Base-by-base conservation (phyloP, 1,140 invertebrate species). In the Listronotus oregonensis region DNA sequence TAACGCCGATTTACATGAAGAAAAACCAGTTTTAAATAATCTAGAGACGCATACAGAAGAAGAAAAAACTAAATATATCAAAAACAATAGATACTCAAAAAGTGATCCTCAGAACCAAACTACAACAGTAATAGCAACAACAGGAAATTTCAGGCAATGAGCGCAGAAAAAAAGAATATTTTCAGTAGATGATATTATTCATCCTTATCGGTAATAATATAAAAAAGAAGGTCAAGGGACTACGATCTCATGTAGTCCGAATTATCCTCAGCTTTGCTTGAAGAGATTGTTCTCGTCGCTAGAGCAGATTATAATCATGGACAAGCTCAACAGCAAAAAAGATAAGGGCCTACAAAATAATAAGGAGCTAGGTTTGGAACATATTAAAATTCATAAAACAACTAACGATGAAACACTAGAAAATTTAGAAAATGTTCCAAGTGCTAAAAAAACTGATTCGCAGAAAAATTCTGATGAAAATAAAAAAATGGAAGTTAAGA, bases 141-240 rank as follows among this genome's bases (percentile, higher is more conserved):
- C 9, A 4, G n/a, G 49, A 52, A 15, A 34, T 27, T n/a, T n/a
- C 9, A 0, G 9, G 18, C 2, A 4, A 17, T 44, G 51, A 47
- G n/a, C 32, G 21, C 15, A 32, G 64, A 15, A 71, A 68, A n/a
- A n/a, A 51, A 37, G 73, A 34, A 73, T 74, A 12, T 74, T 74
- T 52, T 74, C 73, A 32, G 71, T 74, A n/a, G 73, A 74, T 44
- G 73, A 74, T 50, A 74, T 74, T n/a, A 74, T 74, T 3, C 61
- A 71, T 47, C 70, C n/a, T 68, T 40, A 72, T 69, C 21, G 71
- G 69, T 8, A 68, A 58, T 43, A 71, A 54, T 55, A 31, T 42
- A 6, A 72, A 57, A n/a, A 11, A 55, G 18, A 63, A 44, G 14
- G 31, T 15, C 43, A 43, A 46, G 40, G 7, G 59, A 66, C 8